Base-by-base conservation (phyloP, 1,140 invertebrate species). In the Rhyzopertha dominica region DNA sequence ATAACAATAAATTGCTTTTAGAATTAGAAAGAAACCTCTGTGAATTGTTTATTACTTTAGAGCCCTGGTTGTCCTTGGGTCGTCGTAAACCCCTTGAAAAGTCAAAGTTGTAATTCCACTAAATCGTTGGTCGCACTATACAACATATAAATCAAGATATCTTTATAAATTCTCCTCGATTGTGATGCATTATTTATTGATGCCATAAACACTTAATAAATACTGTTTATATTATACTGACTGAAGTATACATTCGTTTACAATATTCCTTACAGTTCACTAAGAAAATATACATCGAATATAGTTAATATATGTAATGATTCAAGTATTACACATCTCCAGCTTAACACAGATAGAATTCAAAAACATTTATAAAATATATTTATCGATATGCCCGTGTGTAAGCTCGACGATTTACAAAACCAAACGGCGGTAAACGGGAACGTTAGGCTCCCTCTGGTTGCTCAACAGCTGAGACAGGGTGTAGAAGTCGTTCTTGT, bases 401-500 rank as follows among this genome's bases (percentile, higher is more conserved):
- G 39, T 29, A 47, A 13, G 20, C 37, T 24, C 29, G 32, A 20
- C 13, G 16, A 31, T 38, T 60, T 60, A 60, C 22, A 60, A 46
- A 28, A 58, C 43, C 30, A 53, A 40, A 23, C 54, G 46, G 38
- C 52, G 63, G 45, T 63, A 62, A 19, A 65, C 36, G 7, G 63
- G 59, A 12, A 59, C 35, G 37, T 61, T 59, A 5, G 53, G 44
- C 29, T 63, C 61, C 39, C 55, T 54, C 26, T 63, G 59, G 22
- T 58, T 58, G 25, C 53, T 61, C 23, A 62, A 36, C 3, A 66
- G 53, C 28, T 61, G 59, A 17, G 59, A 56, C 7, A 66, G 37
- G 1, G 59, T 61, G 35, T 66, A 59, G 40, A 58, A 65, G 31
- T 66, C 60, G 32, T 60, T 59, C 23, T 56, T 53, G 28, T 47